Conservation (phyloP, 2,797 vertebrate genomes). For the Danio tinwini region DNA sequence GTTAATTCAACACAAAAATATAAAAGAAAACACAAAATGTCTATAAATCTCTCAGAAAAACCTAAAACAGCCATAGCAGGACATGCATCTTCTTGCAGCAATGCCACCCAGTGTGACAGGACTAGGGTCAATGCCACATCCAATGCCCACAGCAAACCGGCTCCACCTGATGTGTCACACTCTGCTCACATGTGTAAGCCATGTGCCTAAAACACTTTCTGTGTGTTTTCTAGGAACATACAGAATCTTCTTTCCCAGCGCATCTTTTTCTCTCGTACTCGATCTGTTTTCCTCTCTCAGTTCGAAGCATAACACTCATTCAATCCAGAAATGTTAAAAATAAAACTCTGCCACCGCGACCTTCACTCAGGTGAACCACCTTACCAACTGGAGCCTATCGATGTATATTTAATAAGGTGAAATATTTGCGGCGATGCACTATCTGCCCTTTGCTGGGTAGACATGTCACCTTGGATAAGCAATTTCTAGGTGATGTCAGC, state of each 20-base stretch:
- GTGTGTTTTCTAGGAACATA: slow-evolving; percentile 58
- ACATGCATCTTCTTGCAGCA: neutral
- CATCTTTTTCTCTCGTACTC: slow-evolving; percentile 14
- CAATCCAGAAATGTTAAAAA: slow-evolving; percentile 63
- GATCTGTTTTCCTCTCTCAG: slow-evolving; percentile 32
- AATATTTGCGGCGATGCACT: slow-evolving; percentile 66
- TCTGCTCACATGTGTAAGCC: slow-evolving; percentile 55
- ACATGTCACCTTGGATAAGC: slow-evolving; percentile 66
- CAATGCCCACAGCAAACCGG: slow-evolving; percentile 1
- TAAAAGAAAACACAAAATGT: neutral
- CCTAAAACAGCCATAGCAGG: too few relatives aligned
- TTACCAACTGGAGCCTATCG: slow-evolving; percentile 65
- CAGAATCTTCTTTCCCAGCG: slow-evolving; percentile 28
- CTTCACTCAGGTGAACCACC: slow-evolving; percentile 67
- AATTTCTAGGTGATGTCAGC: slow-evolving; percentile 62
- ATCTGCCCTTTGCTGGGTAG: slow-evolving; percentile 70
- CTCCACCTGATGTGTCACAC: slow-evolving; percentile 49
- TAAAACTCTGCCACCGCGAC: slow-evolving; percentile 61
- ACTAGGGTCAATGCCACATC: slow-evolving; percentile 43
- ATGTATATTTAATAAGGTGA: slow-evolving; percentile 81
- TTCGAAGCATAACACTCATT: slow-evolving; percentile 48
- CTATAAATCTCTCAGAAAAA: neutral
- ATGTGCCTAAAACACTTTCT: slow-evolving; percentile 47
- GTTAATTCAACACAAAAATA: neutral
- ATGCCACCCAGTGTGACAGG: slow-evolving; percentile 37